Base-by-base conservation (phyloP, 2,113 vertebrate genomes). In the Archocentrus centrarchus region DNA sequence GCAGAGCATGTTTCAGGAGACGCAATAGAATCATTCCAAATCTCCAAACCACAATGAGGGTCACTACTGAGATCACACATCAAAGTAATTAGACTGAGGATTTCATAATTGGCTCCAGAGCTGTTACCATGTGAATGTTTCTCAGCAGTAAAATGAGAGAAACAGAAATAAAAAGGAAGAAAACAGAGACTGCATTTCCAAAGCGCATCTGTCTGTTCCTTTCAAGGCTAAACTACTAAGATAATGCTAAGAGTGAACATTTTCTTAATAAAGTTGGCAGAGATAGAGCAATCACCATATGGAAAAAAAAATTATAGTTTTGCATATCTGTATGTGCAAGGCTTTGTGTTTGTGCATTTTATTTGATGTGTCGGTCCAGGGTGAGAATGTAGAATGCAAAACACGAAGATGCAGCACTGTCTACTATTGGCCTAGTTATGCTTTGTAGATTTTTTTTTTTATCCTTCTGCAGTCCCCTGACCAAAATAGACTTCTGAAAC, bases 31-130 rank as follows among this genome's bases (percentile, higher is more conserved):
- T 86, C 73, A 87, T 88, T 91, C 61, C 87, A 90, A 78, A 86
- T 87, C 90, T 86, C 88, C 75, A 82, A 90, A 95, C 83, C 88
- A 91, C 87, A 91, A 88, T 83, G 88, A 86, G 75, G 86, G 91
- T 91, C 37, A 79, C 86, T 90, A 81, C 77, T 64, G 84, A 95
- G 92, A 95, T 95, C 92, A 92, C 93, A 91, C 90, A 95, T 95
- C 92, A 95, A 94, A 92, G 93, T 93, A 95, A 96, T 95, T 96
- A 94, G 86, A 91, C 86, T 86, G 92, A 94, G 92, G 94, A 90
- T 92, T 90, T 94, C 77, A 85, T 95, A 95, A 96, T 92, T 95
- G 93, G 92, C 92, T 95, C 89, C 90, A 88, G 84, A 78, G 92
- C 89, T 92, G 90, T 91, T 95, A 87, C 92, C 91, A 86, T 89